Conservation (phyloP, 2,888 invertebrate species). For the Melanostoma scalare region DNA sequence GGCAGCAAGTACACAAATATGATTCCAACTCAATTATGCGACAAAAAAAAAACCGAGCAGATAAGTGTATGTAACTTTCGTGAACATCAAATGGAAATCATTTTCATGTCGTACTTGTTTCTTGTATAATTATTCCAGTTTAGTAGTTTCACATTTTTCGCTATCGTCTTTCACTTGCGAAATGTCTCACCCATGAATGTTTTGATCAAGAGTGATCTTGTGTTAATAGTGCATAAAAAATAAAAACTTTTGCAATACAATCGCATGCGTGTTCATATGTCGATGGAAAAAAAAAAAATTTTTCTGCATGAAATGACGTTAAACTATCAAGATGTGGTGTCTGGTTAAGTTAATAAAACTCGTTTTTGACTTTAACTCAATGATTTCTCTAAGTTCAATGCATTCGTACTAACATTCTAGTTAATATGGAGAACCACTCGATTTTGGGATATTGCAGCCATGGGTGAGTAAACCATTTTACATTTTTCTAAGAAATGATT, state of each 20-base stretch:
- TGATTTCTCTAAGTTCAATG: not conserved
- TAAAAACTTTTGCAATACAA: conserved; percentile 19
- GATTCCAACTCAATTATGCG: conserved; percentile 30
- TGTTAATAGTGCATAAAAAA: conserved; percentile 28
- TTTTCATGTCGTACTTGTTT: conserved; percentile 48
- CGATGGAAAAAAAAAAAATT: not conserved
- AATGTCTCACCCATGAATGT: conserved; percentile 21
- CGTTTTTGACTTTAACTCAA: not conserved
- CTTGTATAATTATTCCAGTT: conserved; percentile 50
- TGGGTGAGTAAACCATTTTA: too few relatives aligned
- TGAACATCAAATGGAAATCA: conserved; percentile 42
- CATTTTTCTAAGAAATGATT: too few relatives aligned
- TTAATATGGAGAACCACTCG: too few relatives aligned
- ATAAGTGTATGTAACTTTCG: conserved; percentile 36
- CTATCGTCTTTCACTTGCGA: conserved; percentile 21
- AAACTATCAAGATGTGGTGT: not conserved
- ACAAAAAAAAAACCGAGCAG: conserved; percentile 6
- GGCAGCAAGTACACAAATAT: conserved; percentile 11
- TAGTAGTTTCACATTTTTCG: conserved; percentile 32
- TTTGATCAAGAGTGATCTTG: conserved; percentile 17
- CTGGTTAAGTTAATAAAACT: not conserved
- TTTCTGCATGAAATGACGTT: not conserved
- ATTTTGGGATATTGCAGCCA: too few relatives aligned
- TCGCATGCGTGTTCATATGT: conserved; percentile 10
- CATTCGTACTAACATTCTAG: too few relatives aligned